These are phyloP conservation scores for Anthoptus insignis DNA, from an alignment of 2,888 invertebrate species.

Conservation along the genomic window DNA sequence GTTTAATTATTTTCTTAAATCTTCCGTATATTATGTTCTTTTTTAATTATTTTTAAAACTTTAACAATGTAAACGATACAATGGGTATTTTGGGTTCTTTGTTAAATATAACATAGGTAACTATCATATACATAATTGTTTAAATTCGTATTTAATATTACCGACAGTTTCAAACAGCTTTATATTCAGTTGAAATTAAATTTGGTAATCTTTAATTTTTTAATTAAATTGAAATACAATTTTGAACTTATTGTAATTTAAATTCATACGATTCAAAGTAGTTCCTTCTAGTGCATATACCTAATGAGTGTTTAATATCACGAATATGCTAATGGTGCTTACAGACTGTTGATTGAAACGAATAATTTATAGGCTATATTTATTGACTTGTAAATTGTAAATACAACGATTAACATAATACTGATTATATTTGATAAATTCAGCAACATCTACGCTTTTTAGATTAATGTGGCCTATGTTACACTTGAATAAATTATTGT, in stretches of 20 bases:
- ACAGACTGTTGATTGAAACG: conserved; percentile 31
- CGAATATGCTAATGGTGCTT: conserved; percentile 31
- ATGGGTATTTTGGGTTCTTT: too few species aligned
- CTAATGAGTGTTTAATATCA: conserved; percentile 49
- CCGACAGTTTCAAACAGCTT: too few species aligned
- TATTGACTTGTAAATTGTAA: conserved; percentile 20
- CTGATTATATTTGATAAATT: conserved; percentile 6
- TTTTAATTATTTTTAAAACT: too few species aligned
- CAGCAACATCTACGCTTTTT: neutral
- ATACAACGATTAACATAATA: conserved; percentile 24
- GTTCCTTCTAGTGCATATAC: conserved; percentile 16
- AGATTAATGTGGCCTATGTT: neutral
- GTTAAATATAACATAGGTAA: too few species aligned
- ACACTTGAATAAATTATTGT: neutral
- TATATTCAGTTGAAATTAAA: too few species aligned
- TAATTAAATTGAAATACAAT: too few species aligned
- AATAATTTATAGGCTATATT: conserved; percentile 29
- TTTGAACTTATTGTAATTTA: conserved; percentile 16
- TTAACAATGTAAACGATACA: too few species aligned
- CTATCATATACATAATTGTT: too few species aligned
- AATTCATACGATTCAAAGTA: conserved; percentile 21
- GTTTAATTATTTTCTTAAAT: too few species aligned
- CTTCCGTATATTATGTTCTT: too few species aligned
- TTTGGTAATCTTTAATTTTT: too few species aligned
- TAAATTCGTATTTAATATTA: too few species aligned